Evolutionary conservation across 2,888 invertebrate genomes (phyloP), one percentile per base, ranked within the genome.

Genomic region (Drosophila borborema): DNA sequence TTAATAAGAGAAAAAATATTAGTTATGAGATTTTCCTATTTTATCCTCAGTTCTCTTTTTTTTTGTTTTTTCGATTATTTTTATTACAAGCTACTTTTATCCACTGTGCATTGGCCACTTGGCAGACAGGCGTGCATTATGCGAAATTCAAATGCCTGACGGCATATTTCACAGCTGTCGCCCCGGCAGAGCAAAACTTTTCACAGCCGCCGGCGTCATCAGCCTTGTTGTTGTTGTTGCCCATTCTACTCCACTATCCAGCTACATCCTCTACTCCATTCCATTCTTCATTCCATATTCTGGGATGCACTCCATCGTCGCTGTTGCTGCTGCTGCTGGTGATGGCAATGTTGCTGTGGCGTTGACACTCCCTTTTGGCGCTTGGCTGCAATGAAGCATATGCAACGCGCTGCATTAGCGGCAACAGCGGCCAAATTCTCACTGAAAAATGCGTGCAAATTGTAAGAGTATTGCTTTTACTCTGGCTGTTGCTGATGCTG

Each of bases 81-180:
- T 6, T 20, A 20, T 23, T 23, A 23, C 23, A 23, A 23, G 41
- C n/a, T 3, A 34, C 20, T 41, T 69, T 20, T 58, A 1, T 6
- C 76, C 84, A 84, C 81, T 65, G 87, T 85, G 66, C 68, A 5
- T 23, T 6, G 64, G 72, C 85, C 66, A 78, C 75, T 86, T 80
- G 82, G 82, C 80, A 77, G 89, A 87, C 81, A 76, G 82, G 90
- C 87, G 89, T 90, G 87, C 87, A 90, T 89, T 88, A 88, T 88
- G 87, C 88, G 87, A 90, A 86, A 90, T 89, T 90, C 87, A 90
- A 88, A 88, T 90, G 87, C 82, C 89, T 90, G 81, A 89, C 87
- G 87, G 87, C 87, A 90, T 88, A 88, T 88, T 90, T 90, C 87
- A 88, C 87, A 88, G 87, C 89, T 90, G 87, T 87, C 87, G 86